Evolutionary conservation across 1,140 invertebrate genomes (phyloP).

Genomic region (Phocides pigmalion): DNA sequence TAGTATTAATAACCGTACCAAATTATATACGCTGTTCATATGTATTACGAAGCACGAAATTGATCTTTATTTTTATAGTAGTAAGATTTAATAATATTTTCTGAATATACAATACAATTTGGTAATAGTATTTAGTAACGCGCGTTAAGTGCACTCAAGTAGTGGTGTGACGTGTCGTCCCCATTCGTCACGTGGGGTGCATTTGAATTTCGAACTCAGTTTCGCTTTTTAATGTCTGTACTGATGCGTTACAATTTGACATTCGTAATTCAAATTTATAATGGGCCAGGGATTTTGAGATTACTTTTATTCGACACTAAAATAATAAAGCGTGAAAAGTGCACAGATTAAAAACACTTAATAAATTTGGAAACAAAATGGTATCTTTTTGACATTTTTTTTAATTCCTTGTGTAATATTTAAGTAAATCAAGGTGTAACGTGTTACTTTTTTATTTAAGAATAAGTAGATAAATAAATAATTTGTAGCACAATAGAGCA

Average conservation of each 20-base stretch:
- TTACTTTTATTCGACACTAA: background rate
- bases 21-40: background rate
- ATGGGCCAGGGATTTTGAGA: slow-evolving; percentile 32
- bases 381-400: no score
- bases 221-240: slow-evolving; percentile 38
- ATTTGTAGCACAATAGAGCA: no score
- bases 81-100: slow-evolving; percentile 8
- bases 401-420: no score
- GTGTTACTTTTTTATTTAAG: no score
- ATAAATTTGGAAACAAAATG: no score
- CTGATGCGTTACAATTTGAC: slow-evolving; percentile 45
- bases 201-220: slow-evolving; percentile 53
- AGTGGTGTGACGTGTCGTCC: slow-evolving; percentile 52
- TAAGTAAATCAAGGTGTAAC: no score
- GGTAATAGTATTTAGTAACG: slow-evolving; percentile 42
- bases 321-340: background rate
- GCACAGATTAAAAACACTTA: no score
- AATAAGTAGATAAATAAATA: no score
- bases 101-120: background rate
- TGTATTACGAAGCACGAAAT: background rate
- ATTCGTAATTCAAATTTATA: slow-evolving; percentile 48
- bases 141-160: slow-evolving; percentile 52
- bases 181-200: slow-evolving; percentile 53
- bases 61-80: slow-evolving; percentile 19
- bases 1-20: slow-evolving; percentile 6